phyloP scores from a whole-genome alignment of 2,113 vertebrate genomes.

The Cryptoleucopteryx plumbea region DNA sequence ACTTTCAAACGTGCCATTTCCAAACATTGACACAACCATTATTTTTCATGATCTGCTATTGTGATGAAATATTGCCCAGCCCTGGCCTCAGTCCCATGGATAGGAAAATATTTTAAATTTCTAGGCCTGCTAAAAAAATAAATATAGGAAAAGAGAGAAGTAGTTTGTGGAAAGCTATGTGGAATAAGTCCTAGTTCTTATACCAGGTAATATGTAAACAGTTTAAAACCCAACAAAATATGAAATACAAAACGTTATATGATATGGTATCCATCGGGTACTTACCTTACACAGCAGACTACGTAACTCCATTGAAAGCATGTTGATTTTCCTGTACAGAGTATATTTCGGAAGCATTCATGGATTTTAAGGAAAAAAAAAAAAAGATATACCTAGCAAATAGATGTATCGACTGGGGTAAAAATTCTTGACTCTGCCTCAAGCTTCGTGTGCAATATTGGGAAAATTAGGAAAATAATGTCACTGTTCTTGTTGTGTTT shows the following conservation, averaged over 20 bases:
- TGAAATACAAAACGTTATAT: background rate
- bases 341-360: background rate
- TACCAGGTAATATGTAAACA: background rate
- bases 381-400: background rate
- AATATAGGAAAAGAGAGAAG: slow-evolving; percentile 7
- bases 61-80: slow-evolving; percentile 12
- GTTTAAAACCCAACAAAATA: background rate
- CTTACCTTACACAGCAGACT: background rate
- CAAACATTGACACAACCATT: slow-evolving; percentile 45
- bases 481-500: background rate
- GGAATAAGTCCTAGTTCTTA: background rate
- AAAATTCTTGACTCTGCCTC: background rate
- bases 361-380: background rate
- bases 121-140: slow-evolving; percentile 9
- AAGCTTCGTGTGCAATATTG: background rate
- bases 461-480: background rate
- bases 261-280: background rate
- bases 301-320: background rate
- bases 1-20: slow-evolving; percentile 48
- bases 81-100: background rate
- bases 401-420: background rate
- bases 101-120: slow-evolving; percentile 34
- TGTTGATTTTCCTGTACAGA: background rate
- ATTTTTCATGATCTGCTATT: slow-evolving; percentile 29
- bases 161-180: background rate